Base-by-base conservation (phyloP, 2,888 invertebrate species). In the Dione vanillae region DNA sequence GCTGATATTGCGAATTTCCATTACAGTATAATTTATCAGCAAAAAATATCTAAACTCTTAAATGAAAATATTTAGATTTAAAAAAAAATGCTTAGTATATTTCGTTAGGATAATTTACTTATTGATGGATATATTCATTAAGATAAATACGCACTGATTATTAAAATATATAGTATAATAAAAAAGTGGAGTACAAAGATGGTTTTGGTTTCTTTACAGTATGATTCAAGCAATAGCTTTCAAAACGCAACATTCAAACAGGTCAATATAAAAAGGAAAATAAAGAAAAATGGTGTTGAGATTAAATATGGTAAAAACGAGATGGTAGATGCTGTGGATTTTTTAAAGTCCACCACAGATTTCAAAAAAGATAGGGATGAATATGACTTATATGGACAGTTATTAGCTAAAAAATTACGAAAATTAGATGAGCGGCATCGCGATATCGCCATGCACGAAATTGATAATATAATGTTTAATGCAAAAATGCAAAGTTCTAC, bases 381-480 rank as follows among this genome's bases (percentile, higher is more conserved):
- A 73, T 92, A 88, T 37, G 92, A 92, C 20, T 75, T 92, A 1
- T 93, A 89, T 41, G 89, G 87, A 0, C 88, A 88, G 76, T 79
- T 93, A 10, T 77, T 93, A 64, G 92, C 90, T 1, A 92, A 88
- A 71, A 93, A 92, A 76, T 76, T 93, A 58, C 85, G 87, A 73
- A 91, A 88, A 75, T 74, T 93, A 52, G 87, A 91, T 56, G 92
- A 92, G 77, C 83, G 85, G 41, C 88, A 92, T 72, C 83, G 93
- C 3, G 92, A 93, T 74, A 75, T 88, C 19, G 88, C 89, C 5
- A 92, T 92, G 92, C 91, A 92, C 66, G 91, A 93, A 70, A 91
- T 93, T 11, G 92, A 93, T 72, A 90, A 89, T 71, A 86, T 92
- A 49, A 87, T 92, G 85, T 92, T 90, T 79, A 86, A 85, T 58